A percentile compares a stretch with the other conserved stretches of the same genome.
Evolutionary conservation across 2,888 invertebrate genomes (phyloP).

Genomic region (Lamellibrachia satsuma): DNA sequence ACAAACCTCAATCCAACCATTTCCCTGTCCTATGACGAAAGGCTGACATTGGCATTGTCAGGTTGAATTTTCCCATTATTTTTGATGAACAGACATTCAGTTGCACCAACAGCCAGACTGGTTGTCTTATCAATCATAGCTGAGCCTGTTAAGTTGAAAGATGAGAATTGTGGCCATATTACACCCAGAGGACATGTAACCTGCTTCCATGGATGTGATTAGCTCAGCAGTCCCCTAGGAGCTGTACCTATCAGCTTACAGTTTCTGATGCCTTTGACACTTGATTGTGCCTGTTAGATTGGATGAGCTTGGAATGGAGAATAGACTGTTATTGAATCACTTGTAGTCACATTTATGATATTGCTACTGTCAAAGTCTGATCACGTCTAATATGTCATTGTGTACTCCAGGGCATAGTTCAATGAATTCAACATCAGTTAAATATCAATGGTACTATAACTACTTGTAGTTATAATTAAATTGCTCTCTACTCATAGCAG

Average conservation of each 20-base stretch:
- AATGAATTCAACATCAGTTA: too few species aligned
- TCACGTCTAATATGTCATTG: background rate
- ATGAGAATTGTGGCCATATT: slow-evolving; percentile 8
- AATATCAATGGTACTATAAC: too few species aligned
- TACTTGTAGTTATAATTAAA: too few species aligned
- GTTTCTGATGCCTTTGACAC: background rate
- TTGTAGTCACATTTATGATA: background rate
- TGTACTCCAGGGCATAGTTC: too few species aligned
- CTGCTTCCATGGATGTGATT: background rate
- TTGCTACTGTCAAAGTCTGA: background rate
- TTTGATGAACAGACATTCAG: background rate
- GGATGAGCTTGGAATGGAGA: slow-evolving; percentile 12
- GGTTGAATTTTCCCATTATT: background rate
- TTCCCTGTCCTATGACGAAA: background rate
- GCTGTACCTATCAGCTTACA: background rate
- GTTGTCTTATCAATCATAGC: background rate
- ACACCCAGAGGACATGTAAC: background rate
- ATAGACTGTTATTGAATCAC: background rate
- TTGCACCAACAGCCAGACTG: background rate
- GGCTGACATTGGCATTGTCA: background rate
- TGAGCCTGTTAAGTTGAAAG: background rate
- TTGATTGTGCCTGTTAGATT: background rate
- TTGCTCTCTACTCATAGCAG: too few species aligned
- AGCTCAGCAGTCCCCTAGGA: background rate
- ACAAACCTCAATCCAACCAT: background rate